Evolutionary conservation across 2,113 vertebrate genomes (phyloP).

Genomic region (Vireo altiloquus): DNA sequence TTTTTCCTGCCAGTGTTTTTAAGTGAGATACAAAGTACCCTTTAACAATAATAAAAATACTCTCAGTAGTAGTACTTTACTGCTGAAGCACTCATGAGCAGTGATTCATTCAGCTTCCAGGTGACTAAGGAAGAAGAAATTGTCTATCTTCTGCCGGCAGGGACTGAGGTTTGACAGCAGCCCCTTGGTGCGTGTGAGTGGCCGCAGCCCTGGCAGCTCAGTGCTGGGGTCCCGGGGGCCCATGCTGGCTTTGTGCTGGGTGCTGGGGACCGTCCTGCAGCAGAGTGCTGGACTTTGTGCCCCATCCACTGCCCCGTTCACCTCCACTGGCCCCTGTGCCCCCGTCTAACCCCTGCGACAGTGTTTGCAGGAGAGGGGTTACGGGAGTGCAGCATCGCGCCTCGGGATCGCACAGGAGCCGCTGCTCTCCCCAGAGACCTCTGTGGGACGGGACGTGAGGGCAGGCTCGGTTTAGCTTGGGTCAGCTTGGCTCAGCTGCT

Average conservation of each 20-base stretch:
- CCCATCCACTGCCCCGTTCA: neutral
- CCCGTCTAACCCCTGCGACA: fast-evolving
- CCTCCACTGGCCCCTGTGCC: neutral
- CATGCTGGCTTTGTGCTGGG: fast-evolving
- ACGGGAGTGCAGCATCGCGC: fast-evolving
- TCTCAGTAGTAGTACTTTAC: neutral
- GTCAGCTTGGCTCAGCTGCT: neutral
- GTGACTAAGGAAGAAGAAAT: neutral
- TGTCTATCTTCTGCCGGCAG: neutral
- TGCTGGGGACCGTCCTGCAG: neutral
- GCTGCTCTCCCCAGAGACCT: fast-evolving
- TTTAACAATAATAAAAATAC: neutral
- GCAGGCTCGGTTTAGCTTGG: fast-evolving
- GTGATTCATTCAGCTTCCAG: neutral
- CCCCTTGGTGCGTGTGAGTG: fast-evolving
- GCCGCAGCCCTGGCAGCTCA: neutral
- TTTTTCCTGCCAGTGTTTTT: neutral
- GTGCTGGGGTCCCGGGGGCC: neutral
- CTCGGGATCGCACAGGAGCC: fast-evolving
- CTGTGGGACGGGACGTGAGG: fast-evolving
- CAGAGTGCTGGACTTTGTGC: neutral
- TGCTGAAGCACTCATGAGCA: neutral
- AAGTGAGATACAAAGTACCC: neutral
- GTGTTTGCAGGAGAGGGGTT: neutral
- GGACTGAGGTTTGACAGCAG: neutral